Evolutionary conservation across 2,797 vertebrate genomes (phyloP).

Genomic region (Momotus momota): DNA sequence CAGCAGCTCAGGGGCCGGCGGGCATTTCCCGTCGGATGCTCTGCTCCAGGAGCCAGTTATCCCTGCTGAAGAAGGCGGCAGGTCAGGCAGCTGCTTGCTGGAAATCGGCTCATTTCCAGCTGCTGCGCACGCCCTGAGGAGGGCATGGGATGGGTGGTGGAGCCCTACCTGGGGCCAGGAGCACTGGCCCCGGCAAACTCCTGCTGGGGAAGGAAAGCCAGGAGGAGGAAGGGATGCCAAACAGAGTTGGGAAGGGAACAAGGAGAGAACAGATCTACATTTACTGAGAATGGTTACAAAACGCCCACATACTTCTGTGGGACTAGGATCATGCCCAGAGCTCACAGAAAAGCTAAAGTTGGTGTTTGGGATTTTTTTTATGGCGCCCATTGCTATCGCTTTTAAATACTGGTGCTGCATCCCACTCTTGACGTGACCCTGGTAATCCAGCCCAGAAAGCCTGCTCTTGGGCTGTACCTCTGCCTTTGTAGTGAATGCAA

Average conservation of each 20-base stretch:
- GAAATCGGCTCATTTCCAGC: background rate
- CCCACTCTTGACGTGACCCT: accelerated
- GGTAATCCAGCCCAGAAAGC: background rate
- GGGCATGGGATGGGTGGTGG: accelerated
- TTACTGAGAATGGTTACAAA: constrained; percentile 7
- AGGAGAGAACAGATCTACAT: constrained; percentile 14
- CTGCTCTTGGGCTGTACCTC: background rate
- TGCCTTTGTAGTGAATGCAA: background rate
- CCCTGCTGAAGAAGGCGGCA: background rate
- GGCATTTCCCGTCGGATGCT: background rate
- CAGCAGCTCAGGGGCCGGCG: background rate
- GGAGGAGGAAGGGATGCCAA: background rate
- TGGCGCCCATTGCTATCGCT: accelerated
- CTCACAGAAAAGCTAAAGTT: background rate
- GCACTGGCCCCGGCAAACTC: background rate
- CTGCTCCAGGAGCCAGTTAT: background rate
- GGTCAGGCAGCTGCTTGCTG: background rate
- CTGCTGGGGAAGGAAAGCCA: background rate
- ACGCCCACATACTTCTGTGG: background rate
- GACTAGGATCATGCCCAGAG: constrained; percentile 6
- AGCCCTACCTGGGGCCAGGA: accelerated
- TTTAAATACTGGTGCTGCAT: background rate
- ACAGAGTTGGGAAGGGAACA: background rate
- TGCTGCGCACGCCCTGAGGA: background rate
- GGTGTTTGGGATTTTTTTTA: background rate